Evolutionary conservation across 2,113 vertebrate species (phyloP), one percentile per base, ranked within the genome.

Genomic region (Lagopus leucura): DNA sequence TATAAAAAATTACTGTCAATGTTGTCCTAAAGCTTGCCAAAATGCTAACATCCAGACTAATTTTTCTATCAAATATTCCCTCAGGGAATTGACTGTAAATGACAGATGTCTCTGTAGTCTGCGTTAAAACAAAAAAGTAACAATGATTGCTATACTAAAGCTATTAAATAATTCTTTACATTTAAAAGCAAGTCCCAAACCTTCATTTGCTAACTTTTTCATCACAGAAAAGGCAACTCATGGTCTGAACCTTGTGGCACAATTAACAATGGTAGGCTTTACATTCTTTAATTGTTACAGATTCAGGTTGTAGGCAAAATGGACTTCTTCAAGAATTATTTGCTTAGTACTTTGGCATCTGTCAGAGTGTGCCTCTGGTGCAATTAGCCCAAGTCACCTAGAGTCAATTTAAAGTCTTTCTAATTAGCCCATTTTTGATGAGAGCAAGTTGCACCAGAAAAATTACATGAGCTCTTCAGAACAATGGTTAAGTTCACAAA

Each of bases 41-140:
- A 92, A 47, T 94, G 72, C 84, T 94, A 90, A 89, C 63, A 90
- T 67, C 61, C 72, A 88, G 34, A 57, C 34, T 95, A 94, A 95
- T 81, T 90, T 81, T 86, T 93, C 84, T 77, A 95, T 86, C 85
- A 96, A 82, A 50, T 86, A 88, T 69, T 91, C 93, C 71, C 67
- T 87, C 71, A 55, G 61, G 82, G 80, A 65, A 93, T 11, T 92
- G 76, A 83, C 13, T 89, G 64, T 65, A 94, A 92, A 90, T 94
- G 88, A 94, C 84, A 94, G 86, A 93, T 0, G 1, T 78, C 42
- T 80, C 45, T 47, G 63, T 48, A 89, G 43, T 76, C 43, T 91
- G 60, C 50, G 69, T 85, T 90, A 84, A 43, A 90, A 94, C 74
- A 92, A 78, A 89, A 87, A 82, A 75, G 50, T 47, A 82, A 89